phyloP scores from a whole-genome alignment of 2,888 invertebrate genomes.

The Lepidonotus clava region DNA sequence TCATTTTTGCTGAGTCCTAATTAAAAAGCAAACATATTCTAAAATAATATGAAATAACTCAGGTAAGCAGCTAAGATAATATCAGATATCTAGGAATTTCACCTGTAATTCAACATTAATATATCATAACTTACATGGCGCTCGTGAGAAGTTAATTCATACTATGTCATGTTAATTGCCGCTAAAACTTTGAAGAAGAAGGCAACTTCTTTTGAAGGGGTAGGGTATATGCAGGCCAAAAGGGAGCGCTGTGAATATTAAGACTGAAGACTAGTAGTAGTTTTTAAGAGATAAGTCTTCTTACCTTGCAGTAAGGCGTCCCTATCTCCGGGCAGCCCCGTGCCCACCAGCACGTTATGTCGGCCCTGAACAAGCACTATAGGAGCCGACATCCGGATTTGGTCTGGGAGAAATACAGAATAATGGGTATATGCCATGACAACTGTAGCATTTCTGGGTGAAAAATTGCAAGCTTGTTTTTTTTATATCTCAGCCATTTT shows the following conservation, averaged over 20 bases:
- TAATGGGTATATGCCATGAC: too few species aligned
- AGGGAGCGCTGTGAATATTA: too few species aligned
- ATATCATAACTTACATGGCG: not conserved
- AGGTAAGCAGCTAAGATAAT: not conserved
- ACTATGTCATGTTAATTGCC: too few species aligned
- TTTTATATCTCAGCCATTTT: too few species aligned
- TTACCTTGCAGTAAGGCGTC: constrained; percentile 1
- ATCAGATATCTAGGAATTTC: not conserved
- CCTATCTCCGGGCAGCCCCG: constrained; percentile 18
- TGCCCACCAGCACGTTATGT: constrained; percentile 39
- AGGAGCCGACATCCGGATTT: too few species aligned
- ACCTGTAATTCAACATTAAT: not conserved
- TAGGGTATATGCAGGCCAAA: too few species aligned
- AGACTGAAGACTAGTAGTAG: not conserved
- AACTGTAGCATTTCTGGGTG: too few species aligned
- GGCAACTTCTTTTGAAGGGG: too few species aligned
- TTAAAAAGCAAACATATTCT: not conserved
- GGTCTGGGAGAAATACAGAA: too few species aligned
- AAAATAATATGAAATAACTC: not conserved
- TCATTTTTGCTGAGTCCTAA: constrained; percentile 5
- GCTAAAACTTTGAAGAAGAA: too few species aligned
- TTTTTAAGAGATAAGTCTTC: not conserved
- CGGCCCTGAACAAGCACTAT: not conserved
- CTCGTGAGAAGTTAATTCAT: not conserved
- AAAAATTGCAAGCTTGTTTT: too few species aligned